phyloP scores from a whole-genome alignment of 2,113 vertebrate genomes.

The Menura novaehollandiae region DNA sequence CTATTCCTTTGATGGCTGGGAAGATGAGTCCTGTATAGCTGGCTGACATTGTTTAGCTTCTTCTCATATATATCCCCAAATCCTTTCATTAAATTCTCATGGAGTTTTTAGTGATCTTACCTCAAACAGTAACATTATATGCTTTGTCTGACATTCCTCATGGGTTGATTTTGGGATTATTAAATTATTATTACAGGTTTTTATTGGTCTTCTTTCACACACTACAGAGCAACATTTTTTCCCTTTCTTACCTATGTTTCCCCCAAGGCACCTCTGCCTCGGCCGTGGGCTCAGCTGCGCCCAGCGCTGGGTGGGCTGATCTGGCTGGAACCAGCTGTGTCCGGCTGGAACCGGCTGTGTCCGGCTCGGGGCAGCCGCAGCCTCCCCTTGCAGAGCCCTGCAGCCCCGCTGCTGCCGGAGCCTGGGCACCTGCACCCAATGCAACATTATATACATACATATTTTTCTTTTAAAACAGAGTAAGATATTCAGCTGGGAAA shows the following conservation, averaged over 20 bases:
- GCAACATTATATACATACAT: rapidly evolving
- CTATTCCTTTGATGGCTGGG: not conserved
- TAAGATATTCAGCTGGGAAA: not conserved
- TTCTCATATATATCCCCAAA: not conserved
- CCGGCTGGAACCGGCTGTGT: rapidly evolving
- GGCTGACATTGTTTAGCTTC: not conserved
- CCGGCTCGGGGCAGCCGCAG: rapidly evolving
- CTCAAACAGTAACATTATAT: not conserved
- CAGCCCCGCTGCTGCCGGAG: rapidly evolving
- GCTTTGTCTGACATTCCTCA: not conserved
- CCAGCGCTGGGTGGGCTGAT: rapidly evolving
- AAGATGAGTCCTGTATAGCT: not conserved
- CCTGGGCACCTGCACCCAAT: not conserved
- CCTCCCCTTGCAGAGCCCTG: rapidly evolving
- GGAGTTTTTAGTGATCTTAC: not conserved
- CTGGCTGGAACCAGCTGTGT: rapidly evolving
- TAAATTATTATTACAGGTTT: not conserved
- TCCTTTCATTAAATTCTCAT: not conserved
- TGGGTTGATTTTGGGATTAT: not conserved
- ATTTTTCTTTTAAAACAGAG: not conserved
- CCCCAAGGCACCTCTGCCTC: rapidly evolving
- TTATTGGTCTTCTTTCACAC: rapidly evolving
- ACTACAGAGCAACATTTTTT: not conserved
- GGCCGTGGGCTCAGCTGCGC: rapidly evolving
- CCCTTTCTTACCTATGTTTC: rapidly evolving